These are phyloP conservation scores for Andrena trimmerana DNA, from an alignment of 2,888 invertebrate genomes.

Conservation along the genomic window DNA sequence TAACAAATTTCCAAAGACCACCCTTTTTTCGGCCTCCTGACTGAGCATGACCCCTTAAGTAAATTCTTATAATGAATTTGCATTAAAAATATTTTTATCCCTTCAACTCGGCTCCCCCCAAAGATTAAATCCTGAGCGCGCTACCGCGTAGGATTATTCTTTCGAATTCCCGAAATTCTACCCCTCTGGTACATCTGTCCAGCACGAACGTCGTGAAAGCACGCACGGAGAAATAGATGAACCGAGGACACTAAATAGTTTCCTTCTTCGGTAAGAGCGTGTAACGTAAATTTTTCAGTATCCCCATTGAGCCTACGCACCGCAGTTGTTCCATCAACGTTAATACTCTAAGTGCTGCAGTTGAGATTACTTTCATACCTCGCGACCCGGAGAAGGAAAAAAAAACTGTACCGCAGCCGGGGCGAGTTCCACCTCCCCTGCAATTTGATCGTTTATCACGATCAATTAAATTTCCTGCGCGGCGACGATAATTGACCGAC, in stretches of 20 bases:
- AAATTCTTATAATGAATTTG: too few relatives aligned
- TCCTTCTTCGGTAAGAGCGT: background rate
- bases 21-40: too few relatives aligned
- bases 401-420: conserved; percentile 31
- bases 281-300: conserved; percentile 9
- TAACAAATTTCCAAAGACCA: too few relatives aligned
- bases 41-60: too few relatives aligned
- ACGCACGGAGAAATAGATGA: background rate
- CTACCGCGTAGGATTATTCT: too few relatives aligned
- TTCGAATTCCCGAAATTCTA: too few relatives aligned
- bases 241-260: background rate
- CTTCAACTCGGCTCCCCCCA: too few relatives aligned
- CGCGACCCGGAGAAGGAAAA: conserved; percentile 25
- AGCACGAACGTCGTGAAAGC: background rate
- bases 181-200: too few relatives aligned
- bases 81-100: too few relatives aligned
- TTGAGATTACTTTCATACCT: conserved; percentile 61
- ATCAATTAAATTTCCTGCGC: conserved; percentile 75
- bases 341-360: conserved; percentile 45
- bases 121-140: too few relatives aligned
- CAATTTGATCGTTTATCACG: conserved; percentile 75
- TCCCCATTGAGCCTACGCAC: conserved; percentile 13
- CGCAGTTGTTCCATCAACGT: conserved; percentile 28
- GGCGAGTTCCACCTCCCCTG: conserved; percentile 52
- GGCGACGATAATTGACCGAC: conserved; percentile 74